Evolutionary conservation across 2,113 vertebrate genomes (phyloP), one percentile per base, ranked within the genome.

Genomic region (Alligator sinensis): DNA sequence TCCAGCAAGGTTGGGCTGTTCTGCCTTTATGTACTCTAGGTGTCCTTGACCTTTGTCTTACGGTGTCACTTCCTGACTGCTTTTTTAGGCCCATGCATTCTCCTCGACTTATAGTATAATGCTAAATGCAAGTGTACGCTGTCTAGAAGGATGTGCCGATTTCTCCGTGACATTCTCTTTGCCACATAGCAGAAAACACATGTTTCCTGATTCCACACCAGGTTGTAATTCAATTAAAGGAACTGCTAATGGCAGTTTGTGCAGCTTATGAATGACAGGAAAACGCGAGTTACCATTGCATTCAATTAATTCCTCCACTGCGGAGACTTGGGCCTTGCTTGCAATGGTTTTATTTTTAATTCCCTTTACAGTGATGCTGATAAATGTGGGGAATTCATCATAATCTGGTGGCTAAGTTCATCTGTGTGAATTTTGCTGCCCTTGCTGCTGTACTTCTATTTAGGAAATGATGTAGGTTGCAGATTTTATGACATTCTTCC

Each of bases 191-290:
- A 91, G 58, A 84, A 82, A 95, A 47, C 18, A 7, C 0, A 24
- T 25, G 1, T 86, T 95, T 92, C 91, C 94, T 95, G 93, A 47
- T 82, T 84, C 80, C 78, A 25, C 60, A 85, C 75, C 5, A 89
- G 77, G 34, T 62, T 93, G 1, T 72, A 84, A 82, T 92, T 97
- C 91, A 94, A 89, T 92, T 17, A 88, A 86, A 93, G 90, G 95
- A 96, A 91, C 92, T 93, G 77, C 77, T 86, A 80, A 18, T 91
- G 55, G 80, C 55, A 82, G 24, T 61, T 81, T 54, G 10, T 80
- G 88, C 58, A 83, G 64, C 62, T 77, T 27, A 21, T 89, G 87
- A 95, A 94, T 92, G 86, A 77, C 81, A 95, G 96, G 94, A 96
- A 95, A 93, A 86, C 0, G 15, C 60, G 90, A 95, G 90, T 38